Percentiles rank a stretch among this genome's conserved stretches.
phyloP scores from a whole-genome alignment of 1,140 invertebrate genomes.

The Zaprionus ghesquierei region DNA sequence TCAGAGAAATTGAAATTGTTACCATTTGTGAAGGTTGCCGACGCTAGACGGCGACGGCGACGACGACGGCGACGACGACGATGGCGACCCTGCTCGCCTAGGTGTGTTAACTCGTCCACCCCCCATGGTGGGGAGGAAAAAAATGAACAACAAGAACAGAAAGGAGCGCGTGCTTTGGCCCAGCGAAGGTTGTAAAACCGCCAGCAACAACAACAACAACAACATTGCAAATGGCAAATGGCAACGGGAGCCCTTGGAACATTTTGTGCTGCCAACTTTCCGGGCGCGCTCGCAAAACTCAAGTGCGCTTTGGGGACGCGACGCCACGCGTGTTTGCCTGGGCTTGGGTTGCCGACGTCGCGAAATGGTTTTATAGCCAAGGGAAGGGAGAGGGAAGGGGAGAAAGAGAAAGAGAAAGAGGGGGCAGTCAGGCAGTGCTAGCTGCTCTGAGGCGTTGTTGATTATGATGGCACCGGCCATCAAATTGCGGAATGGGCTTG shows the following conservation, averaged over 20 bases:
- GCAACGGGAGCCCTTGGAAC: slow-evolving; percentile 34
- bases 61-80: slow-evolving; percentile 56
- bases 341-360: slow-evolving; percentile 13
- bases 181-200: slow-evolving; percentile 75
- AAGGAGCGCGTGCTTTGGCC: slow-evolving; percentile 18
- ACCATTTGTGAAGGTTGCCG: slow-evolving; percentile 76
- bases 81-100: slow-evolving; percentile 32
- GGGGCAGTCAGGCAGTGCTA: not conserved
- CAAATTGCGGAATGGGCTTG: slow-evolving; percentile 49
- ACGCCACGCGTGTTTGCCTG: slow-evolving; percentile 13
- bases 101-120: slow-evolving; percentile 56
- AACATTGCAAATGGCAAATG: slow-evolving; percentile 53
- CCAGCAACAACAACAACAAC: slow-evolving; percentile 34
- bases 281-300: slow-evolving; percentile 67
- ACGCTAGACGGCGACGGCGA: slow-evolving; percentile 56
- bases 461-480: slow-evolving; percentile 74
- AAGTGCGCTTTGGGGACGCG: slow-evolving; percentile 70
- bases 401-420: not conserved
- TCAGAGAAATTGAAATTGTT: slow-evolving; percentile 79
- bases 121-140: slow-evolving; percentile 11
- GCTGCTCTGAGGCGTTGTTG: slow-evolving; percentile 54
- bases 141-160: slow-evolving; percentile 34
- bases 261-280: slow-evolving; percentile 75
- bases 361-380: not conserved
- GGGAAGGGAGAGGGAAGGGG: not conserved